Conservation (phyloP, 2,888 invertebrate genomes). For the Trissoscelio sp. region DNA sequence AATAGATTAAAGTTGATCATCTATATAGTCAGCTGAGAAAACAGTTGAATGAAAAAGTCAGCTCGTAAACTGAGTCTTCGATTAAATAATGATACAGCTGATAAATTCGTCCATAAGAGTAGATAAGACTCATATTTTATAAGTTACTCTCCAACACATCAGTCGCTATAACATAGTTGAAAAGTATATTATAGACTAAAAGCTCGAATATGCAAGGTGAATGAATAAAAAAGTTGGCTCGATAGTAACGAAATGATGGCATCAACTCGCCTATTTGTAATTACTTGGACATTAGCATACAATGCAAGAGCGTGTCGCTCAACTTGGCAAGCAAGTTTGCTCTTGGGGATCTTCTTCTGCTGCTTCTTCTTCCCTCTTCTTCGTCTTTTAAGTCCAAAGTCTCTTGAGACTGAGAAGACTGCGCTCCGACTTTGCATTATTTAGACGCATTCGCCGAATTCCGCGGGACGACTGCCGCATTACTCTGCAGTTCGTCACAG, state of each 20-base stretch:
- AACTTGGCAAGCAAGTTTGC: constrained; percentile 72
- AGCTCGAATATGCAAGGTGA: constrained; percentile 1
- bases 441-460: constrained; percentile 65
- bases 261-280: constrained; percentile 75
- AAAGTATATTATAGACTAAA: neutral
- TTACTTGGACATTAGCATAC: constrained; percentile 77
- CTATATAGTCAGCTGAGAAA: too few species aligned
- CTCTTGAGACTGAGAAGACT: constrained; percentile 14
- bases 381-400: constrained; percentile 44
- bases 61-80: too few species aligned
- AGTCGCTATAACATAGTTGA: too few species aligned
- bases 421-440: constrained; percentile 58
- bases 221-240: constrained; percentile 30
- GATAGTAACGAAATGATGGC: constrained; percentile 41
- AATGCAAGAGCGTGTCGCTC: constrained; percentile 76
- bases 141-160: too few species aligned
- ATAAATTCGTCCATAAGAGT: too few species aligned
- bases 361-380: constrained; percentile 22
- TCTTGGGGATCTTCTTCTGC: constrained; percentile 25
- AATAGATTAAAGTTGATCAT: too few species aligned
- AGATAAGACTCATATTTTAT: too few species aligned
- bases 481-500: constrained; percentile 46
- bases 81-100: too few species aligned
- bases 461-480: constrained; percentile 59
- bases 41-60: too few species aligned